Evolutionary conservation across 2,888 invertebrate species (phyloP), one percentile per base, ranked within the genome.

Genomic region (Aphodius sticticus): DNA sequence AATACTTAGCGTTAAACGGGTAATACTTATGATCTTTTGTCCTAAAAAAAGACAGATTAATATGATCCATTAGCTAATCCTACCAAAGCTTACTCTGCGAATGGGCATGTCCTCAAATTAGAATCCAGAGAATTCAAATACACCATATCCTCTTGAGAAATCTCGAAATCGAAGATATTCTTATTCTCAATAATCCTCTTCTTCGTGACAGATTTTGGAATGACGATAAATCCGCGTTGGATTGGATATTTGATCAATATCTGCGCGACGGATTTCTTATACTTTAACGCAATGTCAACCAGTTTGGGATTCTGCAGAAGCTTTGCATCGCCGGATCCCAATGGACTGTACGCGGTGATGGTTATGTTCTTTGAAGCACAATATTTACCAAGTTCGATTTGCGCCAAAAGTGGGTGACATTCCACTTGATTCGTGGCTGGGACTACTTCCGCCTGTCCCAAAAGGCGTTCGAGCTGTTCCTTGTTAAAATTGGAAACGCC

Each of bases 401-500:
- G 94, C 85, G 92, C 93, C 37, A 94, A 85, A 82, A 91, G 92
- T 0, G 93, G 93, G 83, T 92, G 92, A 76, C 92, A 90, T 88
- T 94, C 92, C 6, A 88, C 87, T 89, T 95, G 95, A 81, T 93
- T 91, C 3, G 91, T 91, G 0, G 91, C 94, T 0, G 95, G 95
- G 84, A 93, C 93, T 78, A 95, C 91, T 81, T 89, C 91, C n/a
- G 93, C 93, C 9, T 89, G 91, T 1, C 91, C 91, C 69, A 96
- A 86, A 9, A 97, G 85, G 76, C 95, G 90, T 76, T 94, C 92
- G 5, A 96, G 88, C 88, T 97, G 97, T 76, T 91, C 90, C 83
- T 91, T 93, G 87, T 96, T 97, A 87, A 97, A 97, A 89, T 98
- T 98, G 70, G 96, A 96, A 1, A 97, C 87, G 0, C 97, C 97